Evolutionary conservation across 2,113 vertebrate genomes (phyloP).

Genomic region (Sturnus vulgaris): DNA sequence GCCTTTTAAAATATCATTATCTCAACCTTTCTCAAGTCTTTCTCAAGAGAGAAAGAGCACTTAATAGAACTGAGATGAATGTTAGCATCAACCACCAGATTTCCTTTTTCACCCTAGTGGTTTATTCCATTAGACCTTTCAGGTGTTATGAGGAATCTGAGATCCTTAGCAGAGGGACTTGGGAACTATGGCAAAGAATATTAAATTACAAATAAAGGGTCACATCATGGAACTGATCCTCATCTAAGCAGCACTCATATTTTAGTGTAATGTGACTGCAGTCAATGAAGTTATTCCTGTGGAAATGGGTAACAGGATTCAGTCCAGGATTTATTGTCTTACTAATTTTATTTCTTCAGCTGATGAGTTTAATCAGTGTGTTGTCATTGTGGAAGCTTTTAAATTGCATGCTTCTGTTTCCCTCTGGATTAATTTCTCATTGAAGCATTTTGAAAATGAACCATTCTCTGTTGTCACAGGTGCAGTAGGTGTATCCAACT

Average conservation of each 20-base stretch:
- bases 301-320: background rate
- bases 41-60: background rate
- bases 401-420: slow-evolving; percentile 25
- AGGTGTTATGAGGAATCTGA: background rate
- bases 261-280: background rate
- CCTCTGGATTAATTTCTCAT: slow-evolving; percentile 25
- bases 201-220: background rate
- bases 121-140: background rate
- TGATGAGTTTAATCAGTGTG: slow-evolving; percentile 34
- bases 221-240: background rate
- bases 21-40: background rate
- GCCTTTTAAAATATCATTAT: background rate
- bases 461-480: background rate
- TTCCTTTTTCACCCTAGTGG: background rate
- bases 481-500: background rate
- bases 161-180: background rate
- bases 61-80: background rate
- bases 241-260: background rate
- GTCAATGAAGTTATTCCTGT: slow-evolving; percentile 17
- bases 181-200: background rate
- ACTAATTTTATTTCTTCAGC: slow-evolving; percentile 55
- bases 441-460: slow-evolving; percentile 23
- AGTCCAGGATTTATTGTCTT: slow-evolving; percentile 21
- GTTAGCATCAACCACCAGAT: background rate
- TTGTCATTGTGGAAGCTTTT: slow-evolving; percentile 19